phyloP scores from a whole-genome alignment of 1,140 invertebrate genomes.

The Eupristina koningsbergeri region DNA sequence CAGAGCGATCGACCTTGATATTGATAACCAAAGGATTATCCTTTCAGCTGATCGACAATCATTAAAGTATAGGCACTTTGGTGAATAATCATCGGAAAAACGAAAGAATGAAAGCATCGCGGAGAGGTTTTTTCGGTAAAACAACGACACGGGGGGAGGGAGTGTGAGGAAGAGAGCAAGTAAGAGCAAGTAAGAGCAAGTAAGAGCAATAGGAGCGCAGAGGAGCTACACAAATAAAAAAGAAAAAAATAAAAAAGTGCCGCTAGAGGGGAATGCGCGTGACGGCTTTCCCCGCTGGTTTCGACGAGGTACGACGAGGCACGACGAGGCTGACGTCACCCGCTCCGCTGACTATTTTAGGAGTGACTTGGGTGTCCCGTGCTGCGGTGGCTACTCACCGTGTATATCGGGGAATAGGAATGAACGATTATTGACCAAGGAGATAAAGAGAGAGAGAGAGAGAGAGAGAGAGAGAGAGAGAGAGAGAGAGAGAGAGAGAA shows the following conservation, averaged over 20 bases:
- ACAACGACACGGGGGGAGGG: too few relatives aligned
- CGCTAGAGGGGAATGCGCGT: background rate
- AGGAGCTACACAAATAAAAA: background rate
- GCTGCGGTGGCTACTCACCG: constrained; percentile 8
- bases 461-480: background rate
- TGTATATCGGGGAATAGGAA: constrained; percentile 33
- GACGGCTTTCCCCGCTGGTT: background rate
- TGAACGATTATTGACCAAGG: background rate
- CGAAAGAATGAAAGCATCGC: too few relatives aligned
- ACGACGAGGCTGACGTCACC: constrained; percentile 66
- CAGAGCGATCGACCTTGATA: background rate
- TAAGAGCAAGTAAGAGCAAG: too few relatives aligned
- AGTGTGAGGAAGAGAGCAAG: too few relatives aligned
- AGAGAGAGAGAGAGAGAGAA: too few relatives aligned
- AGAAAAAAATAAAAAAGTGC: background rate
- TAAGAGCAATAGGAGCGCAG: background rate
- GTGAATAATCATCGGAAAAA: too few relatives aligned
- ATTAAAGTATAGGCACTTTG: too few relatives aligned
- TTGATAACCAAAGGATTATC: too few relatives aligned
- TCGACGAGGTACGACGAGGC: constrained; percentile 59
- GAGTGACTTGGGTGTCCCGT: constrained; percentile 60
- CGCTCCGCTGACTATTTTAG: constrained; percentile 65
- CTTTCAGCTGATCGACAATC: too few relatives aligned
- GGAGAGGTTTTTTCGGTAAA: too few relatives aligned
- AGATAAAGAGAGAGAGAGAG: background rate